phyloP scores from a whole-genome alignment of 37 sponge, comb jelly and placozoan genomes.

The Spongia lamella region DNA sequence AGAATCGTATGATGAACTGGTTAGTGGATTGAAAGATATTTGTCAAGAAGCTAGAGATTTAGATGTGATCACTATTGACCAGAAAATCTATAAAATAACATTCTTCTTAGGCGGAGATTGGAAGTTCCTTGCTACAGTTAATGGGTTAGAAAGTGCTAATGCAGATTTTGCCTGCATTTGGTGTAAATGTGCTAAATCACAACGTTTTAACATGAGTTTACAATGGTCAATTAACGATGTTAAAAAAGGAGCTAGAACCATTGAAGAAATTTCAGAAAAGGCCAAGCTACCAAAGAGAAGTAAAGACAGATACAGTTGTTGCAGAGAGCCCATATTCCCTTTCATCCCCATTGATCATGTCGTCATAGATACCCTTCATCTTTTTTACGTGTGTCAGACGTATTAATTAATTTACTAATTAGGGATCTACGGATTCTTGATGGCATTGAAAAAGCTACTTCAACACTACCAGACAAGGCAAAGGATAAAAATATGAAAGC shows the following conservation, averaged over 20 bases:
- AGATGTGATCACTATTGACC: not conserved
- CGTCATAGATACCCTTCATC: constrained; percentile 31
- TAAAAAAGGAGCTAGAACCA: constrained; percentile 18
- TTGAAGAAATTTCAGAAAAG: constrained; percentile 11
- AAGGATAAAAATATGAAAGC: not conserved
- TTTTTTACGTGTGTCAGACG: constrained; percentile 14
- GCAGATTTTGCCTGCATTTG: constrained; percentile 8
- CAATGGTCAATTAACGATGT: constrained; percentile 5
- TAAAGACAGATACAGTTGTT: not conserved
- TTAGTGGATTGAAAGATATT: not conserved
- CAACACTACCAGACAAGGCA: not conserved
- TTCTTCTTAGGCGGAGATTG: constrained; percentile 31
- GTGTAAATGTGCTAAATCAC: constrained; percentile 7
- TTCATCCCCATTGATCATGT: constrained; percentile 19
- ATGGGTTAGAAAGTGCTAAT: constrained; percentile 14
- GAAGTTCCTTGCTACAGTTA: constrained; percentile 12
- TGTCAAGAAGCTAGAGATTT: constrained; percentile 4
- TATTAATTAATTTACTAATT: constrained; percentile 22
- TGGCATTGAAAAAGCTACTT: constrained; percentile 11
- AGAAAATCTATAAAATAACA: constrained; percentile 7
- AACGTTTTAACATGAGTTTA: constrained; percentile 10
- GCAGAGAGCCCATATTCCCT: not conserved
- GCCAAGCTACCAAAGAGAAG: not conserved
- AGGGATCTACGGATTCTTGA: constrained; percentile 5
- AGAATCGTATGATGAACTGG: constrained; percentile 20